phyloP scores from a whole-genome alignment of 1,140 invertebrate species.

The Penaeus vannamei region DNA sequence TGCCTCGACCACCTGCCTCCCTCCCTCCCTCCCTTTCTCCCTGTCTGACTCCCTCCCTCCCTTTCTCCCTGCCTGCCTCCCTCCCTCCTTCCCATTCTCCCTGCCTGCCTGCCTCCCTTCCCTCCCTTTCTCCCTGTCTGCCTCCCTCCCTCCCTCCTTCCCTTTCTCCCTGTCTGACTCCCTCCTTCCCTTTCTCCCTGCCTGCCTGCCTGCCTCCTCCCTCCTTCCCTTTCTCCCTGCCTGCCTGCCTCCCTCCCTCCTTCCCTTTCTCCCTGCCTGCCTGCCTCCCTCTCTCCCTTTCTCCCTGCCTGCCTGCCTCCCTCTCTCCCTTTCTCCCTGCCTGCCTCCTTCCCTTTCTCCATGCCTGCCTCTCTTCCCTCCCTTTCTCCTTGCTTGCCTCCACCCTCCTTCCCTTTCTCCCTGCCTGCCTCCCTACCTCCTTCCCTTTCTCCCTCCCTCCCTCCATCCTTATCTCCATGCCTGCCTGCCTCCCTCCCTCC shows the following conservation, averaged over 20 bases:
- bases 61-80: too few relatives aligned
- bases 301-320: background rate
- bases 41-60: too few relatives aligned
- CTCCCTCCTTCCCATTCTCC: too few relatives aligned
- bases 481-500: background rate
- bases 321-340: background rate
- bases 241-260: background rate
- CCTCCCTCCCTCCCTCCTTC: too few relatives aligned
- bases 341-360: background rate
- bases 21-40: too few relatives aligned
- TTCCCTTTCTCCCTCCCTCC: too few relatives aligned
- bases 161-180: too few relatives aligned
- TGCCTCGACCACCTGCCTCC: too few relatives aligned
- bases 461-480: background rate
- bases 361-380: background rate
- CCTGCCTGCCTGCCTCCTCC: too few relatives aligned
- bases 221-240: background rate
- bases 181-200: too few relatives aligned
- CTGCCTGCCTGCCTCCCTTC: too few relatives aligned
- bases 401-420: background rate
- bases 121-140: too few relatives aligned
- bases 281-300: background rate
- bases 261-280: background rate
- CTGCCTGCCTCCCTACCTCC: background rate
- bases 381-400: background rate